Evolutionary conservation across 2,797 vertebrate genomes (phyloP).

Genomic region (Hyperoplus immaculatus): DNA sequence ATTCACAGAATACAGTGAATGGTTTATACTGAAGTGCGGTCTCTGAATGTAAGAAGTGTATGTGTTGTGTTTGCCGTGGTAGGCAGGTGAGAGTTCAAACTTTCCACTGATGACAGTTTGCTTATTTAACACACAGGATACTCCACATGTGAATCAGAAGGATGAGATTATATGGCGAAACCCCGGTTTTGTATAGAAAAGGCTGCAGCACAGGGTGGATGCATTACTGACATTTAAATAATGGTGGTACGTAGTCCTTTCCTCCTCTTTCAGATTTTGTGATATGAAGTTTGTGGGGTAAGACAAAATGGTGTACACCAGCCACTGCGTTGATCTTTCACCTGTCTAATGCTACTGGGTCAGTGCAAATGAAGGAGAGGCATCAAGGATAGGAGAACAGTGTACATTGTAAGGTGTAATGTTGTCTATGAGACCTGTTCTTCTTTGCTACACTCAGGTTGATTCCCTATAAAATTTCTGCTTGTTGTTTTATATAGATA

Average conservation of each 20-base stretch:
- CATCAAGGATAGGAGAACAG: constrained; percentile 77
- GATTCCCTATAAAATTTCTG: constrained; percentile 76
- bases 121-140: constrained; percentile 37
- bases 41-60: constrained; percentile 72
- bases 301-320: constrained; percentile 54
- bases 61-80: constrained; percentile 69
- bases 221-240: constrained; percentile 28
- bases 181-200: constrained; percentile 41
- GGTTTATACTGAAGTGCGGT: constrained; percentile 79
- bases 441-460: constrained; percentile 83
- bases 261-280: constrained; percentile 53
- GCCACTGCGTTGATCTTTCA: constrained; percentile 74
- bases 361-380: constrained; percentile 84
- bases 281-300: constrained; percentile 57
- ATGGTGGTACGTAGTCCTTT: constrained; percentile 33
- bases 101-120: constrained; percentile 42
- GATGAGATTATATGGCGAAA: constrained; percentile 31
- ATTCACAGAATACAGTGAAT: constrained; percentile 90
- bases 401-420: constrained; percentile 68
- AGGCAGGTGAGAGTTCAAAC: constrained; percentile 74
- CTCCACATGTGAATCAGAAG: constrained; percentile 35
- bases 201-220: constrained; percentile 35
- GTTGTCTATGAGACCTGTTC: constrained; percentile 80
- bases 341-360: constrained; percentile 84
- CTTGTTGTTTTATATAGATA: constrained; percentile 80